Conservation (phyloP, 2,888 invertebrate species). For the Meghimatium bilineatum region DNA sequence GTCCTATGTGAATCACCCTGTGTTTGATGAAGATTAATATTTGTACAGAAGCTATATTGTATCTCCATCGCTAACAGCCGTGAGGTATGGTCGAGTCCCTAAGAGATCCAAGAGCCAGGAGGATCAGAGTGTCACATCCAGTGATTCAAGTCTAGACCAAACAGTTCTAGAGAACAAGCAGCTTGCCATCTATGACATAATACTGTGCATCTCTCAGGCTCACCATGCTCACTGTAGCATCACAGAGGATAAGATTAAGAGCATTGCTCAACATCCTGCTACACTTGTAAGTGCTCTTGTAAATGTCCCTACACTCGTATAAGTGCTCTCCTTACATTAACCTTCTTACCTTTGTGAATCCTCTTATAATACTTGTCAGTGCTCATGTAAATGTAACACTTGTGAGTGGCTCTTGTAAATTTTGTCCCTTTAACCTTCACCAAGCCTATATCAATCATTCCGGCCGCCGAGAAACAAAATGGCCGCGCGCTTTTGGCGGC, state of each 20-base stretch:
- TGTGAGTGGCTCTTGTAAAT: not conserved
- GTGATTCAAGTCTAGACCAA: conserved; percentile 68
- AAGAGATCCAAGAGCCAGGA: conserved; percentile 91
- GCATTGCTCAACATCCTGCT: conserved; percentile 84
- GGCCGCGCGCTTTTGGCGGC: too few species aligned
- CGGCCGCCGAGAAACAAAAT: too few species aligned
- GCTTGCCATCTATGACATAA: conserved; percentile 87
- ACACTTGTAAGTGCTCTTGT: conserved; percentile 80
- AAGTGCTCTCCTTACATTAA: too few species aligned
- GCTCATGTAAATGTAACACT: not conserved
- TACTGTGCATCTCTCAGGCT: conserved; percentile 86
- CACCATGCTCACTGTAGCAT: conserved; percentile 92
- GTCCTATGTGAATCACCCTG: too few species aligned
- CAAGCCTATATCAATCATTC: too few species aligned
- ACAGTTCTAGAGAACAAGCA: conserved; percentile 77
- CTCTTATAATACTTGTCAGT: not conserved
- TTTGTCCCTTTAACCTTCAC: too few species aligned
- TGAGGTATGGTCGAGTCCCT: conserved; percentile 96
- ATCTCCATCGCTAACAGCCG: conserved; percentile 79
- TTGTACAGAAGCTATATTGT: too few species aligned
- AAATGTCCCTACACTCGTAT: not conserved
- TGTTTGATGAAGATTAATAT: too few species aligned
- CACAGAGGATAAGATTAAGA: conserved; percentile 88
- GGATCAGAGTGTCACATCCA: conserved; percentile 75
- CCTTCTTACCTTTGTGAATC: too few species aligned